Evolutionary conservation across 2,113 vertebrate species (phyloP).

Genomic region (Nothobranchius kuhntae): DNA sequence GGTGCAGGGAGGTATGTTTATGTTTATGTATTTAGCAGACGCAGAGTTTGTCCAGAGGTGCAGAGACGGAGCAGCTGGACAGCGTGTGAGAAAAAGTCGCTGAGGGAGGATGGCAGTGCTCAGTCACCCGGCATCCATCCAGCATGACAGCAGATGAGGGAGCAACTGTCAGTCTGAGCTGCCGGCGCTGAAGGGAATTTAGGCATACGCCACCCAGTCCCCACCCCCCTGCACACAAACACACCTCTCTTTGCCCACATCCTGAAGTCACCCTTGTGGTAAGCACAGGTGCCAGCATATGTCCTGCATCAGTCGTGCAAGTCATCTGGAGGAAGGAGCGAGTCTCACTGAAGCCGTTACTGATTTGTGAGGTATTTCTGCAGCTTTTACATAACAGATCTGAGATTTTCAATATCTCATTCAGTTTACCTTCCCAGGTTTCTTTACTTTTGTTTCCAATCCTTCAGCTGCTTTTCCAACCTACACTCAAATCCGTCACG

Average conservation of each 20-base stretch:
- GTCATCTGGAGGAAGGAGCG: not conserved
- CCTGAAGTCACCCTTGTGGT: conserved; percentile 25
- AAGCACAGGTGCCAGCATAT: conserved; percentile 65
- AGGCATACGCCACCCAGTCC: conserved; percentile 51
- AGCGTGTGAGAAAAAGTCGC: conserved; percentile 23
- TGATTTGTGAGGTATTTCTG: too few species aligned
- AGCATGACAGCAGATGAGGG: conserved; percentile 72
- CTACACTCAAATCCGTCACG: conserved; percentile 46
- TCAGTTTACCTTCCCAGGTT: not conserved
- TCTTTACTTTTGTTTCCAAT: conserved; percentile 28
- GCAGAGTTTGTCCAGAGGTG: conserved; percentile 38
- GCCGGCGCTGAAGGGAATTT: conserved; percentile 59
- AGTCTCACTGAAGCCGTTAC: not conserved
- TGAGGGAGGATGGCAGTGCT: conserved; percentile 38
- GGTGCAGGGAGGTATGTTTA: too few species aligned
- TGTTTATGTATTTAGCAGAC: too few species aligned
- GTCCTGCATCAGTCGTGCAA: conserved; percentile 32
- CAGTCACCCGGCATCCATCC: conserved; percentile 58
- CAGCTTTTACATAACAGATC: conserved; percentile 12
- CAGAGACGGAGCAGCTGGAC: conserved; percentile 26
- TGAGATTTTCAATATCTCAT: conserved; percentile 6
- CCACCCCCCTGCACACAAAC: conserved; percentile 12
- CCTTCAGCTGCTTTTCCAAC: conserved; percentile 30
- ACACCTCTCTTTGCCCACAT: conserved; percentile 13
- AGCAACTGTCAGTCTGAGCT: conserved; percentile 69